Conservation (phyloP, 2,888 invertebrate species). For the Xanthia icteritia region DNA sequence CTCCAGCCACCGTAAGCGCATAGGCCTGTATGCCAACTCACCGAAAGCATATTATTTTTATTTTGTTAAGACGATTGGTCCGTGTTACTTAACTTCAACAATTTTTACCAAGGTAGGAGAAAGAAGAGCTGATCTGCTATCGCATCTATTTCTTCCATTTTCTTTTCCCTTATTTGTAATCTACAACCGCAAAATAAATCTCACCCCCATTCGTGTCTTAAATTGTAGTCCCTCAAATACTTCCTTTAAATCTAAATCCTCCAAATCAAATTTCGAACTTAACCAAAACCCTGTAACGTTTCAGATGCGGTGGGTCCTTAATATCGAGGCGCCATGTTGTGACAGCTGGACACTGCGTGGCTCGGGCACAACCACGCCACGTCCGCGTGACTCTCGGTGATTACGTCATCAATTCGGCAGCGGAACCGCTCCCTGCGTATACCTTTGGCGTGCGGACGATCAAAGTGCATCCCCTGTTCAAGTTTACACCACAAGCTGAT, state of each 20-base stretch:
- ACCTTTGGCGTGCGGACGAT: conserved; percentile 98
- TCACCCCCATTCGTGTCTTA: background rate
- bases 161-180: background rate
- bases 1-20: too few relatives aligned
- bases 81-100: background rate
- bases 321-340: conserved; percentile 97
- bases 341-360: conserved; percentile 98
- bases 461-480: conserved; percentile 95
- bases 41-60: background rate
- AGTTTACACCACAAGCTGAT: conserved; percentile 97
- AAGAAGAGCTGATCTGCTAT: background rate
- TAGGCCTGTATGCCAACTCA: too few relatives aligned
- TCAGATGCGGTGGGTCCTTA: conserved; percentile 97
- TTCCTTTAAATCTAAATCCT: background rate
- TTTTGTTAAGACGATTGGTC: background rate
- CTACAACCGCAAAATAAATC: background rate
- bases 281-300: conserved; percentile 60
- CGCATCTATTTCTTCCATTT: background rate
- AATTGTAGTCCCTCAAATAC: background rate
- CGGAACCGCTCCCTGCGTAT: conserved; percentile 97
- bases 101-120: background rate
- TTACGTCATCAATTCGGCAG: conserved; percentile 98
- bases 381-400: conserved; percentile 98
- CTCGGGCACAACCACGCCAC: conserved; percentile 96
- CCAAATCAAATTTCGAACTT: conserved; percentile 4